Evolutionary conservation across 2,113 vertebrate genomes (phyloP).

Genomic region (Petroica traversi): DNA sequence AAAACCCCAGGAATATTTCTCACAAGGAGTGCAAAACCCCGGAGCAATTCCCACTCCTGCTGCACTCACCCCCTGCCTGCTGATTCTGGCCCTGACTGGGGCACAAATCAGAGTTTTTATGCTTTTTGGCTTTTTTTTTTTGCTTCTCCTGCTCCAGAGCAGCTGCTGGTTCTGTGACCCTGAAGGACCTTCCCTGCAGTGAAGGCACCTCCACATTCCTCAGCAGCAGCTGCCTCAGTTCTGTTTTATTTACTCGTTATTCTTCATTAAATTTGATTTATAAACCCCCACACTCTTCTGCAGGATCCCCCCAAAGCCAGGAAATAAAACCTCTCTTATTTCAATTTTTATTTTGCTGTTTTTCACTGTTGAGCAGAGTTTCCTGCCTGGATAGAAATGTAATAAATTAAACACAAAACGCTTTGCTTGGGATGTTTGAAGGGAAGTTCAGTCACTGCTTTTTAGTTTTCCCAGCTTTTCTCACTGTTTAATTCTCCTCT

Average conservation of each 20-base stretch:
- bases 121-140: not conserved
- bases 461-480: not conserved
- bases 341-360: not conserved
- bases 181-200: not conserved
- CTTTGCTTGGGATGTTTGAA: not conserved
- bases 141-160: not conserved
- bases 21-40: not conserved
- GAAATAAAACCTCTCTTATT: not conserved
- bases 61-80: no score
- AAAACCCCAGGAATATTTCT: not conserved
- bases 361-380: not conserved
- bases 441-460: not conserved
- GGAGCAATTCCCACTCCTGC: no score
- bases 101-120: not conserved
- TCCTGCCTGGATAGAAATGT: not conserved
- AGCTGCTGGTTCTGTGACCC: not conserved
- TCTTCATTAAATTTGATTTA: no score
- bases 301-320: not conserved
- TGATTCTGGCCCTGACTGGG: not conserved
- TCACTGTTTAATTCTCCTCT: not conserved
- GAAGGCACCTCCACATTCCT: not conserved
- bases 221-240: not conserved
- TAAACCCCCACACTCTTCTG: not conserved
- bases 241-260: not conserved
- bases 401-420: not conserved